Evolutionary conservation across 2,113 vertebrate species (phyloP), one percentile per base, ranked within the genome.

Genomic region (Cettia cetti): DNA sequence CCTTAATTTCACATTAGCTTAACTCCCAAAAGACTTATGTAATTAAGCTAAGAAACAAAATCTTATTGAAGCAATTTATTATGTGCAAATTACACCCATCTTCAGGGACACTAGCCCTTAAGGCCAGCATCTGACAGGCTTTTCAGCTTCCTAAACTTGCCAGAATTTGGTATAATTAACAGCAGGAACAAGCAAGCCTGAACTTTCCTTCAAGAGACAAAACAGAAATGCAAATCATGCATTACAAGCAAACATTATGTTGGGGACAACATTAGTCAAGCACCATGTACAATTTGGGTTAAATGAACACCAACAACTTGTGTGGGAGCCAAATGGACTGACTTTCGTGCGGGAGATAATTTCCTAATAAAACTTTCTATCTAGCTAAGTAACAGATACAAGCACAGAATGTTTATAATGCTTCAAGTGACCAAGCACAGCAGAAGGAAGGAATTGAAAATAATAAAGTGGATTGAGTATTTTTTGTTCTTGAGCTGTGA

Each of bases 11-110:
- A 95, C 92, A 93, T 97, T 96, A 97, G 71, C 91, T 90, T 75
- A 95, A 94, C 56, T 97, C 96, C 89, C 96, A 30, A 72, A 91
- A 92, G 96, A 90, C 77, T 85, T 84, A n/a, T 3, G 94, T 77
- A 97, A 97, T 97, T 96, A 97, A 93, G 89, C 91, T 86, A 93
- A 95, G 79, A 94, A 94, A 76, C 82, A 82, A 92, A 89, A 89
- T 90, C 86, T 97, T 90, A 82, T n/a, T 91, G 79, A 91, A 95
- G 90, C 89, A 85, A 97, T 97, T 96, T 94, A 93, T 96, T 96
- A 94, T 52, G 70, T n/a, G 27, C 89, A 95, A 97, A 97, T 97
- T 96, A 89, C 87, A 94, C 86, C 59, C 89, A 97, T 91, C 63
- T 89, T 95, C 66, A 93, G 70, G 47, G 75, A 92, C 69, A 53